These are phyloP conservation scores for Xenentodon cancila DNA, from an alignment of 2,797 vertebrate genomes.

Conservation along the genomic window DNA sequence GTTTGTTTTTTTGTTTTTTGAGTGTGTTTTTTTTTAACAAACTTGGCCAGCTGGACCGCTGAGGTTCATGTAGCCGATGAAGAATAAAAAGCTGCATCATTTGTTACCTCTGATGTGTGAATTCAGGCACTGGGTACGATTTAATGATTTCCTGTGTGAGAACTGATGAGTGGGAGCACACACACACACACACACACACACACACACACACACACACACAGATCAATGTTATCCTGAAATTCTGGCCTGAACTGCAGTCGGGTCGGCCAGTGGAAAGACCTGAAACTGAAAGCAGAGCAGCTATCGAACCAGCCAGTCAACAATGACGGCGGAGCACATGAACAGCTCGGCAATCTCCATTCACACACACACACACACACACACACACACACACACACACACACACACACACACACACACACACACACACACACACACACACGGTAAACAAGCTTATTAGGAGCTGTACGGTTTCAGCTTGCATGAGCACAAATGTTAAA, in stretches of 20 bases:
- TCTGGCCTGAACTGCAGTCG: background rate
- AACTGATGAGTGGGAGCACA: constrained; percentile 12
- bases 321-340: too few species aligned
- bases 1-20: too few species aligned
- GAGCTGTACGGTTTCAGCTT: background rate
- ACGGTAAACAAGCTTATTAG: constrained; percentile 13
- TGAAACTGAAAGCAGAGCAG: background rate
- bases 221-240: constrained; percentile 46
- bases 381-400: too few species aligned
- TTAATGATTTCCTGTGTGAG: constrained; percentile 52
- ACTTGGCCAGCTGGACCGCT: constrained; percentile 2
- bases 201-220: background rate
- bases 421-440: background rate
- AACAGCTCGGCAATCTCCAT: too few species aligned
- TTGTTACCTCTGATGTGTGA: constrained; percentile 21
- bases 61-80: background rate
- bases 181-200: background rate
- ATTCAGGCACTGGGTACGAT: constrained; percentile 9
- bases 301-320: too few species aligned
- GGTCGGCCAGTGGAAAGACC: background rate
- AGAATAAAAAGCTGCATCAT: background rate
- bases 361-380: too few species aligned
- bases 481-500: background rate
- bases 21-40: background rate
- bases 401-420: too few species aligned